These are phyloP conservation scores for Chironomus riparius DNA, from an alignment of 2,888 invertebrate species.

Conservation along the genomic window DNA sequence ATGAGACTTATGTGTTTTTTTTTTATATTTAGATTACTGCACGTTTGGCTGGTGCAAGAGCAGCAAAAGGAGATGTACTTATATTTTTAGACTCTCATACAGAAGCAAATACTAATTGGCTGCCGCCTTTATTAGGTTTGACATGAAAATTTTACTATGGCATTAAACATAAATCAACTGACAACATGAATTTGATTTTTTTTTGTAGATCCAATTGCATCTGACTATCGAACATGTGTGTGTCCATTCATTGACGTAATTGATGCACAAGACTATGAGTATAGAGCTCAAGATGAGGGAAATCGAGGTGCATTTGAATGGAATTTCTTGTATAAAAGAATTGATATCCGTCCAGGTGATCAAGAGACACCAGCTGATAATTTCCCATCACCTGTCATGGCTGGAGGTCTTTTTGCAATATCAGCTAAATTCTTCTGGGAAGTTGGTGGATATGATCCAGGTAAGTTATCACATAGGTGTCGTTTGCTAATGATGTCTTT, in stretches of 20 bases:
- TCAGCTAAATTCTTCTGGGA: slow-evolving; percentile 89
- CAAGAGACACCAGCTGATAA: slow-evolving; percentile 9
- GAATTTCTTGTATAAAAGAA: slow-evolving; percentile 5
- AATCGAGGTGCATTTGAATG: slow-evolving; percentile 5
- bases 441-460: slow-evolving; percentile 86
- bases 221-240: slow-evolving; percentile 74
- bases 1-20: not conserved
- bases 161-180: too few relatives aligned
- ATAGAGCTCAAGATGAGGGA: slow-evolving; percentile 20
- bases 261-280: slow-evolving; percentile 46
- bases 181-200: not conserved
- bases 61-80: slow-evolving; percentile 68
- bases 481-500: too few relatives aligned
- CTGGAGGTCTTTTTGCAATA: slow-evolving; percentile 93
- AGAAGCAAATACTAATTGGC: slow-evolving; percentile 84
- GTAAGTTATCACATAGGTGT: too few relatives aligned
- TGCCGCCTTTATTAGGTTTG: slow-evolving; percentile 64
- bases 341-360: slow-evolving; percentile 13
- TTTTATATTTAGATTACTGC: slow-evolving; percentile 50
- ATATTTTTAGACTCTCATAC: slow-evolving; percentile 88
- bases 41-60: slow-evolving; percentile 69
- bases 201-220: slow-evolving; percentile 66
- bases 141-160: not conserved
- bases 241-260: slow-evolving; percentile 93
- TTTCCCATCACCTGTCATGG: slow-evolving; percentile 56